A percentile compares a stretch with the other conserved stretches of the same genome.
phyloP scores from a whole-genome alignment of 2,888 invertebrate genomes.

The Argyresthia albistria region DNA sequence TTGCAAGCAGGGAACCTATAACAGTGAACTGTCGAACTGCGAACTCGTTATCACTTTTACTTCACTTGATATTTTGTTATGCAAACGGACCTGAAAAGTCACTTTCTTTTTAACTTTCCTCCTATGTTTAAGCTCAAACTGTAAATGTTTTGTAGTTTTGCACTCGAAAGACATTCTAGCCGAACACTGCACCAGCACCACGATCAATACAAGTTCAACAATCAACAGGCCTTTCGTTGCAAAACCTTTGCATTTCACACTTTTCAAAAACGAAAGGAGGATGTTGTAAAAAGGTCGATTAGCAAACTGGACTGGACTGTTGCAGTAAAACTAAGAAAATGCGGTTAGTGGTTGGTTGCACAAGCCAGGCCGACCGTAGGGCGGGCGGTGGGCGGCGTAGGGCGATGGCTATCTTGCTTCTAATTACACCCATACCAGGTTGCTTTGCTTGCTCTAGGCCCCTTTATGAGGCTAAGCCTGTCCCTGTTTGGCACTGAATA shows the following conservation, averaged over 20 bases:
- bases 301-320: neutral
- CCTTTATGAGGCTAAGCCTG: slow-evolving; percentile 34
- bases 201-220: neutral
- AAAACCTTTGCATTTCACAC: too few relatives aligned
- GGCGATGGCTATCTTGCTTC: slow-evolving; percentile 32
- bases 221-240: too few relatives aligned
- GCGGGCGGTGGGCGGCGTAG: slow-evolving; percentile 1
- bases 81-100: slow-evolving; percentile 38
- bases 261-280: too few relatives aligned
- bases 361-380: slow-evolving; percentile 1
- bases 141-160: slow-evolving; percentile 38
- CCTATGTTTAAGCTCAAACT: slow-evolving; percentile 51
- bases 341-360: neutral
- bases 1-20: too few relatives aligned
- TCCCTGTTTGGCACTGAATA: slow-evolving; percentile 33
- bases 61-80: neutral
- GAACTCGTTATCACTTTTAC: too few relatives aligned
- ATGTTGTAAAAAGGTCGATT: neutral
- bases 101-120: slow-evolving; percentile 51
- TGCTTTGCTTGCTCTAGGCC: slow-evolving; percentile 25
- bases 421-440: slow-evolving; percentile 15
- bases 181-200: neutral
- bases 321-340: neutral
- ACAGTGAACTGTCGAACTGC: too few relatives aligned
- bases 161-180: slow-evolving; percentile 48